Evolutionary conservation across 23 tunicate species (phyloP), one percentile per base, ranked within the genome.

Genomic region (Halocynthia roretzi): DNA sequence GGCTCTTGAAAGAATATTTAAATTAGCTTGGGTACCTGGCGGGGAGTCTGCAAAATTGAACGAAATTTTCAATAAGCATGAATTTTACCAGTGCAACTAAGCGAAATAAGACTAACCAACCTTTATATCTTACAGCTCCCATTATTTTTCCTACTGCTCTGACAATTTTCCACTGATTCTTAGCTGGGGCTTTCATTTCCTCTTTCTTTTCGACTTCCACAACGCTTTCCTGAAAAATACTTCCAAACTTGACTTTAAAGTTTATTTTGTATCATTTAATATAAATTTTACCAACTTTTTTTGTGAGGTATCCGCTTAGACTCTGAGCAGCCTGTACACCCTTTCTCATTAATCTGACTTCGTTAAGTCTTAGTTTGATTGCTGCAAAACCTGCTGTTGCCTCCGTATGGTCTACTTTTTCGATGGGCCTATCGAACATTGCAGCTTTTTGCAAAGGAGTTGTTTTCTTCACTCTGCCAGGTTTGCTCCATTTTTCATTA

Each of bases 101-200:
- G n/a, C n/a, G n/a, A n/a, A n/a, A n/a, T 11, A 65, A 48, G 15
- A 54, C 14, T n/a, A n/a, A 8, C 53, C 23, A 12, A 83, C 87
- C 87, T 83, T 62, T 76, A 49, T 52, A 54, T 68, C 68, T 83
- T 12, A 70, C 78, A 69, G 78, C 83, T 49, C 86, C 86, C 80
- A 84, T 71, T 56, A 84, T 77, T 78, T 84, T 84, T 52, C 89
- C 89, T 12, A 84, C 53, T 12, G 83, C 82, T 78, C 89, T 67
- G 14, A 70, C 89, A 51, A 77, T 70, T 70, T 82, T 82, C 89
- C 83, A 84, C 53, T 78, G 56, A 62, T 84, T 63, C 18, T 62
- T 70, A 6, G 23, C 66, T 53, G 80, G 89, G 4, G 78, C 54
- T 58, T 84, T 84, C 8, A 77, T 58, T 10, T 76, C 82, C 10